Evolutionary conservation across 2,888 invertebrate species (phyloP).

Genomic region (Drosophila subsilvestris): DNA sequence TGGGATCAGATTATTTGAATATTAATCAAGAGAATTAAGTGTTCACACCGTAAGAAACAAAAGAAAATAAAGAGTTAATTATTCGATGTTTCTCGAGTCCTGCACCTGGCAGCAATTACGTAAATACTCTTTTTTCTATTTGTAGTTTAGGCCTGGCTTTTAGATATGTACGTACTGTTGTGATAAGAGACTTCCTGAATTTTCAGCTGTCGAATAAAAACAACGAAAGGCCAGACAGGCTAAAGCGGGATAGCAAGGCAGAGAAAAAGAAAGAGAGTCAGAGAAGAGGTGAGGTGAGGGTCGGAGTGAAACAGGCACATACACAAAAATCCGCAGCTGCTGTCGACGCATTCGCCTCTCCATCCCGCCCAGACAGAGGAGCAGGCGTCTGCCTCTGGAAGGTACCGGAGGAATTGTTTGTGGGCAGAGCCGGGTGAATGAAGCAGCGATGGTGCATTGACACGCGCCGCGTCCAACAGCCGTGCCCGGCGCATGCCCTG

Average conservation of each 20-base stretch:
- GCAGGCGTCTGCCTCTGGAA: conserved; percentile 51
- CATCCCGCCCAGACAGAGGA: neutral
- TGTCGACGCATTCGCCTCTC: conserved; percentile 41
- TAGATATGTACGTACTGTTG: neutral
- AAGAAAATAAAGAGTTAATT: neutral
- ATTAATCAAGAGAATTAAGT: too few relatives aligned
- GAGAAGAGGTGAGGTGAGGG: conserved; percentile 8
- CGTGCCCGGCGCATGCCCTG: conserved; percentile 63
- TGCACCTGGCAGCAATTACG: neutral
- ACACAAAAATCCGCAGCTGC: conserved; percentile 61
- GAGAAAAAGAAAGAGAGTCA: neutral
- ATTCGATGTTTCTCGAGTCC: neutral
- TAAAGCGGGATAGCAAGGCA: conserved; percentile 13
- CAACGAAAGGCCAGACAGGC: conserved; percentile 15
- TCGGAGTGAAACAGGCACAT: conserved; percentile 13
- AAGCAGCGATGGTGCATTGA: conserved; percentile 70
- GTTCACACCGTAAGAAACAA: neutral
- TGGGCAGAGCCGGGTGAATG: conserved; percentile 31
- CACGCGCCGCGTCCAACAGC: conserved; percentile 62
- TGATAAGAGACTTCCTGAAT: conserved; percentile 19
- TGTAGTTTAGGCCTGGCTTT: neutral
- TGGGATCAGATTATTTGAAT: neutral
- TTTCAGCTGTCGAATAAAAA: conserved; percentile 20
- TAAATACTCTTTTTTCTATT: neutral
- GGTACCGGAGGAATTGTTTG: conserved; percentile 17